A percentile compares a stretch with the other conserved stretches of the same genome.
Evolutionary conservation across 2,113 vertebrate species (phyloP).

Genomic region (Calidris pygmaea): DNA sequence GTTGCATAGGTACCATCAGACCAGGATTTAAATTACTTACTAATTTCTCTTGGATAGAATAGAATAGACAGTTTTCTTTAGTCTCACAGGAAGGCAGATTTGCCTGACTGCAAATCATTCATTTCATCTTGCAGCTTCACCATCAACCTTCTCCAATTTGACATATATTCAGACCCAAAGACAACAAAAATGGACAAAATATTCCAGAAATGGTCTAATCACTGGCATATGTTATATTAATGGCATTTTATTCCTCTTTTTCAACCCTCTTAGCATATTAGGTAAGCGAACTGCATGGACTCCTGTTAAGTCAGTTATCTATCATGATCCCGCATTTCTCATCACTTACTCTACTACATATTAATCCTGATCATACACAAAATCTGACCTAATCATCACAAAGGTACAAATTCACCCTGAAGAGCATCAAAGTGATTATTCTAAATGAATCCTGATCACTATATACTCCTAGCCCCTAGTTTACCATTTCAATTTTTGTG

Average conservation of each 20-base stretch:
- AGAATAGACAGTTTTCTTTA: not conserved
- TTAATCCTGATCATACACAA: not conserved
- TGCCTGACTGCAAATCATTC: not conserved
- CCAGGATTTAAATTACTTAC: not conserved
- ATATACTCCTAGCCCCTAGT: not conserved
- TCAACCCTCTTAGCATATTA: not conserved
- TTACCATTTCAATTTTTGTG: not conserved
- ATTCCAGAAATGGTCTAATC: not conserved
- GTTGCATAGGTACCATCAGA: not conserved
- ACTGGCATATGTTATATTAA: not conserved
- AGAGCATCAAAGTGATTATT: not conserved
- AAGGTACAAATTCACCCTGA: not conserved
- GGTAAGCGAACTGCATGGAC: not conserved
- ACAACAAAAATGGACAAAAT: not conserved
- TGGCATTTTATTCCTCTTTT: not conserved
- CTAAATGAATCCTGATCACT: not conserved
- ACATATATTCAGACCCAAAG: not conserved
- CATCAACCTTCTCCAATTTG: not conserved
- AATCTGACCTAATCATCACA: not conserved
- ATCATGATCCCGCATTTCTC: not conserved
- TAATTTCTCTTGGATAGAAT: not conserved
- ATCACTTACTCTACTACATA: not conserved
- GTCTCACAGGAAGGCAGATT: not conserved
- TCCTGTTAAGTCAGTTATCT: not conserved
- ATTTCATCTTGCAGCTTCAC: not conserved